Base-by-base conservation (phyloP, 2,113 vertebrate species). In the Dasyprocta punctata region DNA sequence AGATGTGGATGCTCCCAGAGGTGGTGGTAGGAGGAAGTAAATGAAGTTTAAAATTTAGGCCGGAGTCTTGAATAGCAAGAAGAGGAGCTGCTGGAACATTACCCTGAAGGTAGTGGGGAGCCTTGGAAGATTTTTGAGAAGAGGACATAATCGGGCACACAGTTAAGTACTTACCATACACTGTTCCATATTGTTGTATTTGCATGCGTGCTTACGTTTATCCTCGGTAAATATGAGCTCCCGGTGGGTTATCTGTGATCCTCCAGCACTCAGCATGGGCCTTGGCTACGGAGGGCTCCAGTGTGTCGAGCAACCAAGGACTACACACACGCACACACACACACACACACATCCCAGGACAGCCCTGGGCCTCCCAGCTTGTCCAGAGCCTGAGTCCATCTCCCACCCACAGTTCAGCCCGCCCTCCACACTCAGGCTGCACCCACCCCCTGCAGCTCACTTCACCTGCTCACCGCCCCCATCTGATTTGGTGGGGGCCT, bases 51-150 rank as follows among this genome's bases (percentile, higher is more conserved):
- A 47, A 10, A 26, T 88, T 38, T 36, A 90, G 63, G 16, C 36
- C 86, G 82, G 65, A 71, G 22, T 77, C 92, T 86, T 93, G 56
- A 94, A 41, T 41, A 71, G 54, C 38, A 96, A 61, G 73, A 85
- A 49, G 38, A 47, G 26, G 44, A 36, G 20, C 1, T 56, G 16
- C 1, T 52, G 67, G 63, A 86, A 67, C 5, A 33, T 78, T 85
- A 77, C 10, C n/a, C 3, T 84, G 60, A 75, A 58, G 56, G 38
- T 67, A 81, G 38, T n/a, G 22, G 84, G 85, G 38, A 92, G 63
- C 75, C 69, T 30, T 49, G 49, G 41, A 5, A 67, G n/a, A 47
- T 36, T 61, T 95, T 38, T 86, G 85, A 92, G 47, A 67, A 52
- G 33, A 86, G 61, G 65, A 49, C 1, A 19, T 28, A 20, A 58